These are phyloP conservation scores for Chaenogobius annularis DNA, from an alignment of 2,113 vertebrate species.

Conservation along the genomic window DNA sequence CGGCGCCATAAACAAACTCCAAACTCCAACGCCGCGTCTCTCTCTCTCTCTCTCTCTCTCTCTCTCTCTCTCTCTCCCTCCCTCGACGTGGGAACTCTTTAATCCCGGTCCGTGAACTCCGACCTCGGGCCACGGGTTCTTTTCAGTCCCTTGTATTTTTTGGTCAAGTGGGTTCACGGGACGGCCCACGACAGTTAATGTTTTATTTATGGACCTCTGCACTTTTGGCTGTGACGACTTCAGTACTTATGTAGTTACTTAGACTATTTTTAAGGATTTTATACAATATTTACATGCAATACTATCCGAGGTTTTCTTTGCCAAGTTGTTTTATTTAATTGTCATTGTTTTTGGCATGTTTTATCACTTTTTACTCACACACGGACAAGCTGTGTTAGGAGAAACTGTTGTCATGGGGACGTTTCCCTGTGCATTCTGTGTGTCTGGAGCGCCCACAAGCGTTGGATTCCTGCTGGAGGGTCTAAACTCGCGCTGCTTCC, in stretches of 20 bases:
- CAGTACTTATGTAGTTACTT: slow-evolving; percentile 83
- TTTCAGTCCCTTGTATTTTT: slow-evolving; percentile 56
- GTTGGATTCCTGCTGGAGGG: slow-evolving; percentile 55
- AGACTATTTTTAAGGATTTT: slow-evolving; percentile 85
- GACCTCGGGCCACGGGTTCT: slow-evolving; percentile 72
- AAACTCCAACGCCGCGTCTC: no score
- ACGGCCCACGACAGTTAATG: slow-evolving; percentile 62
- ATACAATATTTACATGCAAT: slow-evolving; percentile 86
- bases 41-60: neutral
- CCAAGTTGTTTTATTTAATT: slow-evolving; percentile 73
- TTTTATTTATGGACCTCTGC: slow-evolving; percentile 84
- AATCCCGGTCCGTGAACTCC: slow-evolving; percentile 78
- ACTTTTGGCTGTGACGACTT: slow-evolving; percentile 85
- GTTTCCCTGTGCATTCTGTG: slow-evolving; percentile 43
- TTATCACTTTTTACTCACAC: slow-evolving; percentile 65
- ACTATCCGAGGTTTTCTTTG: slow-evolving; percentile 71
- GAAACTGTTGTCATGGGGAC: slow-evolving; percentile 29
- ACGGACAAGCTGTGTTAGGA: slow-evolving; percentile 62
- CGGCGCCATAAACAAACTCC: no score
- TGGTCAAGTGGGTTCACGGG: slow-evolving; percentile 16
- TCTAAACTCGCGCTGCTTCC: slow-evolving; percentile 53
- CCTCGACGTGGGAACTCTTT: slow-evolving; percentile 69
- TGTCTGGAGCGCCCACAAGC: no score
- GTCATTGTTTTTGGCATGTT: slow-evolving; percentile 67
- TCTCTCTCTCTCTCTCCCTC: neutral